Conservation (phyloP, 2,113 vertebrate species). For the Genyomyrus donnyi region DNA sequence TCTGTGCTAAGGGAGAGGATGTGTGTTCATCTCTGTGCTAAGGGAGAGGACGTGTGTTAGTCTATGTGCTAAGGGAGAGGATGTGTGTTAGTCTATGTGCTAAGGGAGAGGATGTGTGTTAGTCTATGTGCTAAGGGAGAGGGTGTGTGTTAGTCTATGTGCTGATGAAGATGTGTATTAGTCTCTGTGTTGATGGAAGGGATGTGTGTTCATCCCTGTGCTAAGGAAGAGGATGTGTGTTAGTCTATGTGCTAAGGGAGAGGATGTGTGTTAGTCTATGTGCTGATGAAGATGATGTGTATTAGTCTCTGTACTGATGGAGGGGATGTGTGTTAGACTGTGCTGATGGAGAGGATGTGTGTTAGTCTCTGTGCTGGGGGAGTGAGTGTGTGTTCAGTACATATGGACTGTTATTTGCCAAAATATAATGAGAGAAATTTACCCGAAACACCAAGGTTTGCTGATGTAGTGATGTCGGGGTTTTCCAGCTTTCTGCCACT, state of each 20-base stretch:
- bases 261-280: neutral
- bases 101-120: neutral
- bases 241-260: neutral
- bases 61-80: neutral
- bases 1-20: neutral
- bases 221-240: too few relatives aligned
- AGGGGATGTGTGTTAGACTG: neutral
- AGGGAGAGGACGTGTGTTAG: too few relatives aligned
- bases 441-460: neutral
- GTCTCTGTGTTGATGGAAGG: neutral
- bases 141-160: too few relatives aligned
- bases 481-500: neutral
- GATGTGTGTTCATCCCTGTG: neutral
- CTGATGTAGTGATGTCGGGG: neutral
- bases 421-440: neutral
- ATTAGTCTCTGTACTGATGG: neutral
- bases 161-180: neutral
- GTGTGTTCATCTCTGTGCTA: neutral
- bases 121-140: neutral
- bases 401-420: neutral
- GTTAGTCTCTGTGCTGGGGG: neutral
- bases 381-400: neutral
- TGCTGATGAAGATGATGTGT: neutral
- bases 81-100: neutral
- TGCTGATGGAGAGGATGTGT: neutral